Conservation (phyloP, 1,140 invertebrate genomes). For the Steinernema khuongi region DNA sequence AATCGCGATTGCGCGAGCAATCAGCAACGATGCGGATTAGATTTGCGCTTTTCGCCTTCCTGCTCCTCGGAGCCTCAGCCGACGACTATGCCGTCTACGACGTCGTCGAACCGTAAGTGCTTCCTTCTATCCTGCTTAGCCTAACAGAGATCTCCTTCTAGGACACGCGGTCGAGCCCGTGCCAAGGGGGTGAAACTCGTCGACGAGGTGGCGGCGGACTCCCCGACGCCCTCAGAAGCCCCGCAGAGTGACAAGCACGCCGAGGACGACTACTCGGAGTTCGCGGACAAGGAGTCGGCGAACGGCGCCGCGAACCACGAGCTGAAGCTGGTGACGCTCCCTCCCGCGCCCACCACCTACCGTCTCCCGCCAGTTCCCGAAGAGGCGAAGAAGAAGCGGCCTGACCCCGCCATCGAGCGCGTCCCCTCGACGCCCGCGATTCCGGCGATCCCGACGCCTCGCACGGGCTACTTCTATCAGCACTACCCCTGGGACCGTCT, state of each 20-base stretch:
- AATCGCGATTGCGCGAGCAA: no score
- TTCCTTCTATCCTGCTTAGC: no score
- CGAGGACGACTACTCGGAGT: background rate
- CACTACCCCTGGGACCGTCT: conserved; percentile 35
- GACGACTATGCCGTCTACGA: no score
- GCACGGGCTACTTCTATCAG: conserved; percentile 30
- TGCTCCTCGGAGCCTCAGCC: no score
- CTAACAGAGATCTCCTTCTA: no score
- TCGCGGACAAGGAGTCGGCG: background rate
- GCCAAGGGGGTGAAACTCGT: background rate
- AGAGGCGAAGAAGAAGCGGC: background rate
- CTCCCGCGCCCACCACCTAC: background rate
- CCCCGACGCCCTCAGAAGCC: background rate
- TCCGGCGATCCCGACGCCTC: background rate
- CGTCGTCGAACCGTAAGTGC: no score
- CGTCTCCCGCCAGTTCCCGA: background rate
- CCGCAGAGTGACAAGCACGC: background rate
- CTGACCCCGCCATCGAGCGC: background rate
- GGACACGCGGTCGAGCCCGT: background rate
- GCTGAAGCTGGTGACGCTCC: background rate
- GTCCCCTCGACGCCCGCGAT: background rate
- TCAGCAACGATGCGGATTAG: no score
- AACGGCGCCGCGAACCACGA: background rate
- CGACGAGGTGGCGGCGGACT: background rate
- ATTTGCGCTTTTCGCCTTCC: no score